Base-by-base conservation (phyloP, 2,888 invertebrate genomes). In the Ennomos erosarius region DNA sequence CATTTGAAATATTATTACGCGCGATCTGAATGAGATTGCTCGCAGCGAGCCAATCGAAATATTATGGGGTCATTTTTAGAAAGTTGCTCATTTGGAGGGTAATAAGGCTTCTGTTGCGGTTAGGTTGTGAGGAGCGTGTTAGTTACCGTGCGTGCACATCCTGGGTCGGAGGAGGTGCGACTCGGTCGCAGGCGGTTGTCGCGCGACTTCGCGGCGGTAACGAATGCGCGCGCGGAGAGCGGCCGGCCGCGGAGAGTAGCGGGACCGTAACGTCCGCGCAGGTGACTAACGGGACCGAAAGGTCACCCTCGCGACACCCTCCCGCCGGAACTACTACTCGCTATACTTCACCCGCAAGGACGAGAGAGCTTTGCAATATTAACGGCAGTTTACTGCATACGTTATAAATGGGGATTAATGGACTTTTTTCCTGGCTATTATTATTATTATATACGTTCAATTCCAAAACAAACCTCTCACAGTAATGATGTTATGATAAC, bases 201-300 rank as follows among this genome's bases (percentile, higher is more conserved):
- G 26, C 26, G 26, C 26, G 26, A 26, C 26, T 6, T 6, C 35
- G 13, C 13, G 36, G 36, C 46, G 39, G 36, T 38, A 38, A 35
- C 39, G 46, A 47, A 49, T 56, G 16, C 16, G 16, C 16, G 13
- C 39, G 16, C 11, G 45, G 36, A 39, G 36, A n/a, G 55, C 10
- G 44, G 52, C 37, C 59, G 54, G 50, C 37, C n/a, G 51, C 70
- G 52, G 59, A 66, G 69, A 54, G 58, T 82, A 84, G 83, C 87
- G 84, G 88, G 81, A 85, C 74, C 77, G 69, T 75, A 84, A 82
- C 85, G 87, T 75, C 69, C 74, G 82, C 83, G 85, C 74, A 75
- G 59, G 62, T 68, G 68, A 54, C 61, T 81, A 86, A 83, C 88
- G 88, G 87, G 83, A 82, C 79, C 70, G 13, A 88, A 88, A 88